phyloP scores from a whole-genome alignment of 2,113 vertebrate genomes.

The Saimiri boliviensis region DNA sequence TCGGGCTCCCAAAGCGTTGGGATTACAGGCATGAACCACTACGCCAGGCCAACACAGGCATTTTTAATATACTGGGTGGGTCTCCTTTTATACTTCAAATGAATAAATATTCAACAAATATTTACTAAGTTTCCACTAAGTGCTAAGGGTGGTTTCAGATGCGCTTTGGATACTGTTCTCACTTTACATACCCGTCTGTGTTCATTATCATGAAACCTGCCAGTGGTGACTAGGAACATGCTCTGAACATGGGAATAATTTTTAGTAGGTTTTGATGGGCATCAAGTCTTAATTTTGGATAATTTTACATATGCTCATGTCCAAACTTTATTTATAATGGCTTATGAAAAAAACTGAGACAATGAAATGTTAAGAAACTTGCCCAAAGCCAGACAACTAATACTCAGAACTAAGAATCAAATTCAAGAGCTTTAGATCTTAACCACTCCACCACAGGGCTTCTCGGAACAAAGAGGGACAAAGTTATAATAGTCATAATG shows the following conservation, averaged over 20 bases:
- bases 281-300: constrained; percentile 35
- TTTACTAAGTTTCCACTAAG: background rate
- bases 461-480: constrained; percentile 42
- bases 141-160: background rate
- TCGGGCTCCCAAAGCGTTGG: too few relatives aligned
- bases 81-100: constrained; percentile 9
- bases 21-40: too few relatives aligned
- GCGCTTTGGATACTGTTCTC: background rate
- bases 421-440: constrained; percentile 5
- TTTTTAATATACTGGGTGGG: constrained; percentile 16
- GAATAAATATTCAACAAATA: background rate
- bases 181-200: background rate
- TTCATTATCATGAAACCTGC: background rate
- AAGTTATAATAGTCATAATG: background rate
- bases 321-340: constrained; percentile 15
- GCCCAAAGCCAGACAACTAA: background rate
- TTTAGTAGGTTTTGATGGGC: constrained; percentile 10
- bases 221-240: background rate
- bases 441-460: background rate
- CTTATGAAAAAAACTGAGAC: background rate
- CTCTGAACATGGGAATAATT: background rate
- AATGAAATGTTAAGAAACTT: constrained; percentile 9
- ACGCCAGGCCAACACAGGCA: background rate
- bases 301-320: background rate
- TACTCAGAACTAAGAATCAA: background rate